Evolutionary conservation across 2,888 invertebrate species (phyloP), one percentile per base, ranked within the genome.

Genomic region (Latrodectus hesperus): DNA sequence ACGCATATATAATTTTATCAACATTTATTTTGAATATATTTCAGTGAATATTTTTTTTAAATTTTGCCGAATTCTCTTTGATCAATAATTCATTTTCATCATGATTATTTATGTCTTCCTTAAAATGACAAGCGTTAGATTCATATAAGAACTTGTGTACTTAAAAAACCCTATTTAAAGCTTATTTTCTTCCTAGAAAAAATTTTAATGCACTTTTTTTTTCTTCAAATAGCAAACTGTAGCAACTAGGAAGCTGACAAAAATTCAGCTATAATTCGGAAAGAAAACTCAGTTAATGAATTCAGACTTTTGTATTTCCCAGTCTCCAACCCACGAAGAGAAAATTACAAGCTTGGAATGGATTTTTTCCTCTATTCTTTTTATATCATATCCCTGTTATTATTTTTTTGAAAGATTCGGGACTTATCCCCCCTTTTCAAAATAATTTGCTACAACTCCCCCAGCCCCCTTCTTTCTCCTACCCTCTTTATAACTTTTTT

Each of bases 351-450:
- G 65, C 84, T 77, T 72, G 72, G 77, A 60, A 52, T 72, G 68
- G 51, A n/a, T 82, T 75, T 82, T 68, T 75, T 68, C 65, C 72
- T 38, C 64, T 77, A 49, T 77, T 60, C 77, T 84, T 83, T 84
- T 84, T 84, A 52, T 77, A 68, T 84, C 52, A 84, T 84, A 84
- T 77, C 77, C 77, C 84, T 84, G 84, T 84, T 84, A 84, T 84
- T 84, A 84, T 84, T 84, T 84, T 83, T 84, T 84, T 49, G 60
- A 26, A 75, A 72, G 14, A 71, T 49, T 60, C 77, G 65, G 60
- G 60, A 53, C 38, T 53, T 68, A 12, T 22, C 52, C 71, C 83
- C 72, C 71, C 75, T 70, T 77, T 84, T 77, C 65, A 77, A 84
- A 84, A 84, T 84, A 77, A 84, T 84, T 84, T 77, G 77, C 84